Evolutionary conservation across 2,797 vertebrate species (phyloP), one percentile per base, ranked within the genome.

Genomic region (Esox lucius): DNA sequence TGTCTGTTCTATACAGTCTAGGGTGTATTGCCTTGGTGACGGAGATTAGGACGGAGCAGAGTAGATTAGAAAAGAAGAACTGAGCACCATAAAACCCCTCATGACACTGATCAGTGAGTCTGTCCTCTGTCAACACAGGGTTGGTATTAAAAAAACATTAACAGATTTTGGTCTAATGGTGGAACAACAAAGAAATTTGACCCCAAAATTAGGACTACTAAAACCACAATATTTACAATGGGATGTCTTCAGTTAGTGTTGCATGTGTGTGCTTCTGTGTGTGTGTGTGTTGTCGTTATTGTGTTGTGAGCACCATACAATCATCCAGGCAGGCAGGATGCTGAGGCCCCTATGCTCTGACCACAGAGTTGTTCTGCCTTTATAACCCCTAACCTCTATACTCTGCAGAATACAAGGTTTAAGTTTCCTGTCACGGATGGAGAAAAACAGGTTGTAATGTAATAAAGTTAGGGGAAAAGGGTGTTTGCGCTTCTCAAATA

Each of bases 351-450:
- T 56, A n/a, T 56, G 5, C 7, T 22, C 8, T 24, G n/a, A 22
- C n/a, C n/a, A 22, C n/a, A 64, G 39, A 15, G 35, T 42, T 51
- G 31, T 17, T 46, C 42, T 46, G 9, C 8, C 42, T 39, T 4
- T 39, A 39, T 46, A 2, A 46, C 42, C 42, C 42, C 1, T 12
- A 13, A 13, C 6, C 11, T 46, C 42, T 11, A 46, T 46, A 46
- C 8, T 42, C 8, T 11, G 17, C 33, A 5, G 8, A 6, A 26
- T 49, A 22, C 26, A 2, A 22, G 2, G 53, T n/a, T 22, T 1
- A 53, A 0, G 19, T 26, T 82, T 85, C 75, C 67, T 84, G 68
- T 66, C 22, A 70, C 13, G 42, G 9, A 13, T 2, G 8, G 11
- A 76, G 81, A 62, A 75, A 83, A 64, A 71, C 0, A 46, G 42